Conservation (phyloP, 2,888 invertebrate genomes). For the Caenorhabditis japonica region DNA sequence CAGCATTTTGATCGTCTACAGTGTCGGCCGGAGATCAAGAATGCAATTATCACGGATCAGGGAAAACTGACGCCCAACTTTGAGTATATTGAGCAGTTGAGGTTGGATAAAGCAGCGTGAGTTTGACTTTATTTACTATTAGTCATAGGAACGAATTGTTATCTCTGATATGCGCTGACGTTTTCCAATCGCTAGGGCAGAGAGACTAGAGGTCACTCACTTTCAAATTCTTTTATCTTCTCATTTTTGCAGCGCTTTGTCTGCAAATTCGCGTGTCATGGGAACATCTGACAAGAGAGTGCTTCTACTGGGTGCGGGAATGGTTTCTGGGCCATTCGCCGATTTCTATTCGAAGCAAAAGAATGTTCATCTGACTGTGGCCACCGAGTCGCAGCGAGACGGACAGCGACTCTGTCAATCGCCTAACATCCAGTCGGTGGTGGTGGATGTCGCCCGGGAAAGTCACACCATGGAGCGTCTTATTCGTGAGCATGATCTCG, state of each 20-base stretch:
- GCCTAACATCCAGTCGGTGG: constrained; percentile 83
- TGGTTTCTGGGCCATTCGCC: constrained; percentile 92
- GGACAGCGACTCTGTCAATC: constrained; percentile 88
- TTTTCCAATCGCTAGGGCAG: too few species aligned
- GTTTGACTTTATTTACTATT: constrained; percentile 10
- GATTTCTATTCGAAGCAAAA: constrained; percentile 90
- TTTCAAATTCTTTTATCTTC: not conserved
- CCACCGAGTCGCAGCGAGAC: constrained; percentile 89
- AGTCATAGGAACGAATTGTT: too few species aligned
- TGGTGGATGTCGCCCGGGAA: constrained; percentile 86
- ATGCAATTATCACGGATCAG: constrained; percentile 94
- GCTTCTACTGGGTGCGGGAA: constrained; percentile 93
- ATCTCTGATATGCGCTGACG: too few species aligned
- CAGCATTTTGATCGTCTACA: constrained; percentile 70
- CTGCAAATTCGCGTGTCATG: constrained; percentile 84
- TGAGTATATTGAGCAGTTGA: constrained; percentile 92
- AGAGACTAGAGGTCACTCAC: too few species aligned
- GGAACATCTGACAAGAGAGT: constrained; percentile 80
- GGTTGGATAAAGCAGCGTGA: constrained; percentile 78
- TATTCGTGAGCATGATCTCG: constrained; percentile 82
- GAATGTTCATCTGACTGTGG: constrained; percentile 80
- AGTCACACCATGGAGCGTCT: constrained; percentile 84
- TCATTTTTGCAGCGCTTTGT: constrained; percentile 81
- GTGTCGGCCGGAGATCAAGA: constrained; percentile 78
- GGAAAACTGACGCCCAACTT: constrained; percentile 91